phyloP scores from a whole-genome alignment of 2,113 vertebrate genomes.

The Megaleporinus macrocephalus region DNA sequence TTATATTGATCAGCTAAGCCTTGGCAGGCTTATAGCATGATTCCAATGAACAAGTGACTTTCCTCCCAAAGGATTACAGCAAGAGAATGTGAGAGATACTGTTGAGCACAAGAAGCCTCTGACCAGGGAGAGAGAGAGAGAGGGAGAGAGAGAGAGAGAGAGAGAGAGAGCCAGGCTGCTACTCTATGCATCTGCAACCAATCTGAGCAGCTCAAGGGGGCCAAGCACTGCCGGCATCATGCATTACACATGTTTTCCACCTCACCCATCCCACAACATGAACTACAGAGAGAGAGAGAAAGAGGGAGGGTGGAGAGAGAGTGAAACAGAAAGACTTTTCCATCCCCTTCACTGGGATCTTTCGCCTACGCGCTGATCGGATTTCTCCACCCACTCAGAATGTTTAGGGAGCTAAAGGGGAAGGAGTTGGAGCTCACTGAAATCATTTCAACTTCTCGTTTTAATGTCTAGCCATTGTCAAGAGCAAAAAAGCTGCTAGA shows the following conservation, averaged over 20 bases:
- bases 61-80: background rate
- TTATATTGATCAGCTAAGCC: slow-evolving; percentile 13
- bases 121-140: slow-evolving; percentile 6
- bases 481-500: background rate
- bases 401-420: slow-evolving; percentile 52
- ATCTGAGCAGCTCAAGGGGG: slow-evolving; percentile 66
- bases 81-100: background rate
- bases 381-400: slow-evolving; percentile 63
- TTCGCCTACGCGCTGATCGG: slow-evolving; percentile 67
- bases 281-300: slow-evolving; percentile 43
- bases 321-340: slow-evolving; percentile 59
- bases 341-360: slow-evolving; percentile 63
- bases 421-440: slow-evolving; percentile 58
- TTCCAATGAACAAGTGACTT: slow-evolving; percentile 9
- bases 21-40: background rate
- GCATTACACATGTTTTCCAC: slow-evolving; percentile 80
- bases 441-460: slow-evolving; percentile 22
- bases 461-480: slow-evolving; percentile 2
- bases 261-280: slow-evolving; percentile 69
- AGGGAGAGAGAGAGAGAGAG: slow-evolving; percentile 37
- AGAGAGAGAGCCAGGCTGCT: slow-evolving; percentile 51
- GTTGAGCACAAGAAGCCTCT: background rate
- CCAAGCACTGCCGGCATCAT: slow-evolving; percentile 71
- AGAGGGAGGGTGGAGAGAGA: slow-evolving; percentile 54
- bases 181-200: slow-evolving; percentile 75